Conservation (phyloP, 1,140 invertebrate genomes). For the Ips typographus region DNA sequence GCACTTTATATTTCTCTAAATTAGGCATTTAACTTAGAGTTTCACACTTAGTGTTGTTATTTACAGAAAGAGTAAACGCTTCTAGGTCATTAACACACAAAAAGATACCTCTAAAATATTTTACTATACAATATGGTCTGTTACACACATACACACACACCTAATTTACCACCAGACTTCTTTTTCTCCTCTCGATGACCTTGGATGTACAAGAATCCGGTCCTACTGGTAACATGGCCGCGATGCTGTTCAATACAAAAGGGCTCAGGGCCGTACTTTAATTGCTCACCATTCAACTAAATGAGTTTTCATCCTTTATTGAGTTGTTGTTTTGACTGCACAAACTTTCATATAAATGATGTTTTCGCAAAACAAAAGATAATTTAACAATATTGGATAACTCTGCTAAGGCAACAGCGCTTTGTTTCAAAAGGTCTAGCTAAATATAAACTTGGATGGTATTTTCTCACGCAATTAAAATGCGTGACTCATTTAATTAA, state of each 20-base stretch:
- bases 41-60: neutral
- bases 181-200: slow-evolving; percentile 38
- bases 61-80: slow-evolving; percentile 24
- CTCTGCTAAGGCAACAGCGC: no score
- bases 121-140: slow-evolving; percentile 28
- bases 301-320: no score
- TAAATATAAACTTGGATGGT: neutral
- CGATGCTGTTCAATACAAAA: slow-evolving; percentile 36
- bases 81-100: slow-evolving; percentile 25
- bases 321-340: no score
- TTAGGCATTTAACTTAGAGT: neutral
- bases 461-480: slow-evolving; percentile 4
- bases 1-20: neutral
- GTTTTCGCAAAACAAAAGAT: no score
- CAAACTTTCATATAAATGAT: no score
- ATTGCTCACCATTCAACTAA: neutral
- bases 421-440: neutral
- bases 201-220: slow-evolving; percentile 46
- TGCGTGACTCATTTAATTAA: slow-evolving; percentile 6
- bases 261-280: slow-evolving; percentile 28
- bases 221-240: slow-evolving; percentile 43
- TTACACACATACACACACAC: slow-evolving; percentile 25
- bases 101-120: slow-evolving; percentile 18
- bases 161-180: slow-evolving; percentile 41
- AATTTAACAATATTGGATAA: no score